These are phyloP conservation scores for Tichodroma muraria DNA, from an alignment of 2,113 vertebrate genomes.

Conservation along the genomic window DNA sequence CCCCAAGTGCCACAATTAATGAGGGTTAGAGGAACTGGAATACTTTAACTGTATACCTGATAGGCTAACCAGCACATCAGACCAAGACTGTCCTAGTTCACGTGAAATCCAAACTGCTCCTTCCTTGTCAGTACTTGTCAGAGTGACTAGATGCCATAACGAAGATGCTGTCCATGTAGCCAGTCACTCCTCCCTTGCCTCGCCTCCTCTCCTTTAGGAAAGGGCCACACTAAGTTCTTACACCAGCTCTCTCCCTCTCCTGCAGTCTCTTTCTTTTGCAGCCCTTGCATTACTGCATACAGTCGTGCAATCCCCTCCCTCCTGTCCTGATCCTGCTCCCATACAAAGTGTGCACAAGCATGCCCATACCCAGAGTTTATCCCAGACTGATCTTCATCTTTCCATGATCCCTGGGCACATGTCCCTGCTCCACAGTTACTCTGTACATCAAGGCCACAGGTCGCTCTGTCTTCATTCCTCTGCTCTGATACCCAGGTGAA, in stretches of 20 bases:
- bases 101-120: background rate
- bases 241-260: background rate
- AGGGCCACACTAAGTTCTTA: background rate
- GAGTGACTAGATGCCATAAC: background rate
- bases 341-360: background rate
- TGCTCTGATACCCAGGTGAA: background rate
- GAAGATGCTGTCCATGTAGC: background rate
- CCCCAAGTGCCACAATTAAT: background rate
- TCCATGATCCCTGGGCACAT: background rate
- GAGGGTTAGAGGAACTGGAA: background rate
- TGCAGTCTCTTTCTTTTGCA: background rate
- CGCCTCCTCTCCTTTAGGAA: accelerated
- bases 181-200: background rate
- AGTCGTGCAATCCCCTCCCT: background rate
- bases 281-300: background rate
- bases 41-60: background rate
- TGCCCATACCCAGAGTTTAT: background rate
- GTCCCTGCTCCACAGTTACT: background rate
- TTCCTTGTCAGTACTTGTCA: background rate
- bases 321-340: background rate
- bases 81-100: background rate
- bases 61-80: background rate
- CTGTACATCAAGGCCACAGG: background rate
- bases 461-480: background rate
- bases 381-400: background rate